Evolutionary conservation across 1,140 invertebrate genomes (phyloP).

Genomic region (Atta cephalotes): DNA sequence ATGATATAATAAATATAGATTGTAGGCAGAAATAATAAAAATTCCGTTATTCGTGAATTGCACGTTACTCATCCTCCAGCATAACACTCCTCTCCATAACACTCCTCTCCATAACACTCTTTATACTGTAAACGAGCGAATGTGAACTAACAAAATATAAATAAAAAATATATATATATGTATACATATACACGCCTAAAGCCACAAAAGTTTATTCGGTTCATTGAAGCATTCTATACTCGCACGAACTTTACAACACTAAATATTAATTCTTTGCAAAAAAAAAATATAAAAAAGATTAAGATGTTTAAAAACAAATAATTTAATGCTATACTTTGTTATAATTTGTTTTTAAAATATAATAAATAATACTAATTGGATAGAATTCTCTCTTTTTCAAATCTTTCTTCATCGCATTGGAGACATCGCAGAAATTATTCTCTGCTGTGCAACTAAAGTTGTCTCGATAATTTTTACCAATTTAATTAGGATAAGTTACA

Average conservation of each 20-base stretch:
- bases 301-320: no score
- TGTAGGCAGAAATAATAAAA: background rate
- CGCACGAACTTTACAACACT: background rate
- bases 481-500: no score
- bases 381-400: no score
- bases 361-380: no score
- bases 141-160: slow-evolving; percentile 22
- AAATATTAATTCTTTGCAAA: background rate
- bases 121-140: background rate
- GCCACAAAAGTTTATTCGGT: slow-evolving; percentile 31
- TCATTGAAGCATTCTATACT: background rate
- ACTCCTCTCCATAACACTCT: background rate
- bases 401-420: no score
- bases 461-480: no score
- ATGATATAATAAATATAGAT: slow-evolving; percentile 39
- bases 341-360: no score
- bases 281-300: background rate
- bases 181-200: background rate
- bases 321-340: no score
- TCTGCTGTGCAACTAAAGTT: no score
- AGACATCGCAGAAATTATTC: no score
- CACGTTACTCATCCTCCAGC: slow-evolving; percentile 19
- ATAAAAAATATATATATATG: slow-evolving; percentile 21
- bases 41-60: slow-evolving; percentile 29
- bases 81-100: background rate